Evolutionary conservation across 2,888 invertebrate genomes (phyloP), one percentile per base, ranked within the genome.

Genomic region (Rhagonycha lutea): DNA sequence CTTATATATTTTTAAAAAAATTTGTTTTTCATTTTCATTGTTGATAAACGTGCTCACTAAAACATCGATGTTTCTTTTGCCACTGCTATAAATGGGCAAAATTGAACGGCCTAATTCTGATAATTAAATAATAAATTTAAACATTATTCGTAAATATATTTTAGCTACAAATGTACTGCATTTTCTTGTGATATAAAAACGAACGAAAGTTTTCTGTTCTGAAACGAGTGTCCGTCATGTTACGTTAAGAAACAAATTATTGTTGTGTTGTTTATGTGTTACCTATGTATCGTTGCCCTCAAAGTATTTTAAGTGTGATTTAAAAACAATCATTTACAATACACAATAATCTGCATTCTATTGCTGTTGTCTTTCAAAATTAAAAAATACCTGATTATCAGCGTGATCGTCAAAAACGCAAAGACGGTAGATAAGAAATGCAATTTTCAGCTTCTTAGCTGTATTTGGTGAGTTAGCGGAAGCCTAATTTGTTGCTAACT

Each of bases 261-360:
- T 74, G 75, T 81, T 83, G 83, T 85, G 85, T 85, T 86, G 84
- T 84, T 82, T 80, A 83, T 81, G 80, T 84, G 82, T 47, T 47
- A 47, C n/a, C 47, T 82, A 86, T 87, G 87, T 86, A 84, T 86
- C 85, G 85, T 87, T 86, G 86, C 86, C 86, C 86, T 85, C 63
- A 84, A 82, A 83, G 79, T 76, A 79, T 80, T 79, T 83, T 83
- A 79, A 81, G 84, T 84, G 84, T 85, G 83, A 84, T 84, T 84
- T 78, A 79, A 82, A 82, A 84, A 85, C 85, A 85, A 85, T 84
- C 85, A 85, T 85, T 83, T 82, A 80, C 83, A 82, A 83, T 83
- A 82, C 80, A 81, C 81, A 83, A 81, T 78, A 78, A 80, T 76
- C 76, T 78, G 70, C 77, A 78, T 77, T 73, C 72, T 77, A 68